Evolutionary conservation across 2,113 vertebrate species (phyloP).

Genomic region (Pollimyrus isidori): DNA sequence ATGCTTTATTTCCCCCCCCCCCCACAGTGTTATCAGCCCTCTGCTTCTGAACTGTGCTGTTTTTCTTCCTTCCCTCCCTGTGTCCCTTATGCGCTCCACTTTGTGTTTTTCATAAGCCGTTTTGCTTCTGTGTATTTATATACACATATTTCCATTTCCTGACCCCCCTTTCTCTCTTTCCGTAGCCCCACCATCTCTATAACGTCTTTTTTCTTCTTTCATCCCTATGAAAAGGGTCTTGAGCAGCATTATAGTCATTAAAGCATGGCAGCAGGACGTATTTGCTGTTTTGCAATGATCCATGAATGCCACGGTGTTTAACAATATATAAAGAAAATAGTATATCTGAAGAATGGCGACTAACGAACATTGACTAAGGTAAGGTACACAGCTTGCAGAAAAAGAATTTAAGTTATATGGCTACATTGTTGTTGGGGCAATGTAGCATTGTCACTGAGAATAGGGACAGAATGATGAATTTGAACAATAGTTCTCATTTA

Average conservation of each 20-base stretch:
- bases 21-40: neutral
- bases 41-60: neutral
- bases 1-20: neutral
- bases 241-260: neutral
- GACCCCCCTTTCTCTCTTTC: neutral
- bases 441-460: neutral
- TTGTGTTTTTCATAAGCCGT: neutral
- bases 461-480: neutral
- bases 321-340: neutral
- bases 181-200: neutral
- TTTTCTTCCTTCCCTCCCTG: neutral
- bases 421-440: neutral
- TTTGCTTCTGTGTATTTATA: neutral
- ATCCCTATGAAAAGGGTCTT: neutral
- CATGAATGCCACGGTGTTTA: neutral
- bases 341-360: neutral
- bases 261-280: neutral
- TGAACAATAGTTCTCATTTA: neutral
- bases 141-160: conserved; percentile 8
- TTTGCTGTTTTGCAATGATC: neutral
- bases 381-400: conserved; percentile 2
- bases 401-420: neutral
- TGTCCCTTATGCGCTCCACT: neutral
- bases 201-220: conserved; percentile 9
- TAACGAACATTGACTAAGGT: conserved; percentile 1